Evolutionary conservation across 2,888 invertebrate species (phyloP), one percentile per base, ranked within the genome.

Genomic region (Perdita meconis): DNA sequence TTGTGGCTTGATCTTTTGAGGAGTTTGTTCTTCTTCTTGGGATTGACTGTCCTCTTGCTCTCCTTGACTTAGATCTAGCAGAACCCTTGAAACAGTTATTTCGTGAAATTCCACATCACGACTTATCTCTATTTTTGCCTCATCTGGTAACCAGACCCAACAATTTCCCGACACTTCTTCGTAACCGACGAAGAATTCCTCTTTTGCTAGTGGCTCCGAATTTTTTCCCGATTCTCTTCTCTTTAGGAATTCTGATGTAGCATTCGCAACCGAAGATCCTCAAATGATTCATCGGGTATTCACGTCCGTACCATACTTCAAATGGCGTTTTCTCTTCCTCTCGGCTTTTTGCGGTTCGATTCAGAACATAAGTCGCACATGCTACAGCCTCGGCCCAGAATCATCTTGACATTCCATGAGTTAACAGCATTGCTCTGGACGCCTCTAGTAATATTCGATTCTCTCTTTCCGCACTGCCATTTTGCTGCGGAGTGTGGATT

Each of bases 321-420:
- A 36, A 50, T 1, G 65, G 65, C 0, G 47, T 50, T 50, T 65
- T 65, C 3, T 50, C 50, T 51, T 50, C 44, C 12, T 65, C 22
- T 1, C 50, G 16, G 8, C 38, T 36, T 0, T 30, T 65, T 50
- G 56, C 57, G 0, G 71, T 24, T 1, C 30, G 26, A 38, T 73
- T 61, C 19, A 76, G 13, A 40, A 53, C 12, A 50, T 77, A 61
- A 0, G 53, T 68, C 19, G 64, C 73, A 53, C 73, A 74, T 1
- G 5, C 57, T n/a, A 74, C 13, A 24, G 67, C 68, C 57, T 78
- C 68, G 30, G 68, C 73, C 60, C 73, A 77, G 57, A 63, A 73
- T 0, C 63, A 59, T 53, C 19, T 66, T 0, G 57, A 64, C 47
- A 78, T 73, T 22, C 64, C 68, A 36, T 64, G 53, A 10, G 73